Conservation (phyloP, 2,888 invertebrate species). For the Drepana falcataria region DNA sequence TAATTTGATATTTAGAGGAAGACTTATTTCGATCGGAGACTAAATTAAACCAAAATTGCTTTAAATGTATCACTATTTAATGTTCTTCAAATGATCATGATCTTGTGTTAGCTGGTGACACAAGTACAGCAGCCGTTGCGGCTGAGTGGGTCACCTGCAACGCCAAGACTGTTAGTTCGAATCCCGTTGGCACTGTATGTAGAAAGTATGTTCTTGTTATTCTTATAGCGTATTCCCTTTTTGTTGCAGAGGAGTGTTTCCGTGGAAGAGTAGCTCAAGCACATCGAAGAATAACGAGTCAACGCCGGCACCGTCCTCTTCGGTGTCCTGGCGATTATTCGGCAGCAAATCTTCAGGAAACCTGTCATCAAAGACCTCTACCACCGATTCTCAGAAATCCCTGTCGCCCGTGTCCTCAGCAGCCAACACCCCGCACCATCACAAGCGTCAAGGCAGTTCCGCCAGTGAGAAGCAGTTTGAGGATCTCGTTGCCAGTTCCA, state of each 20-base stretch:
- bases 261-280: constrained; percentile 65
- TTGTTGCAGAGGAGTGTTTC: constrained; percentile 76
- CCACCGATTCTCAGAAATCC: constrained; percentile 49
- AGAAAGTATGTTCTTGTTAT: neutral
- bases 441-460: constrained; percentile 67
- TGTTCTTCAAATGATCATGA: too few species aligned
- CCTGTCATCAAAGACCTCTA: constrained; percentile 44
- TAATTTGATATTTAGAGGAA: too few species aligned
- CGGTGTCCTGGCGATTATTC: constrained; percentile 58
- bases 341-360: constrained; percentile 65
- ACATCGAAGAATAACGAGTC: constrained; percentile 53
- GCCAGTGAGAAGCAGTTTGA: constrained; percentile 77
- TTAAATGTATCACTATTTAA: too few species aligned
- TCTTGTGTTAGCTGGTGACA: too few species aligned
- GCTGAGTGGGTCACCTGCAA: too few species aligned
- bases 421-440: constrained; percentile 63
- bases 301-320: constrained; percentile 25
- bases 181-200: too few species aligned
- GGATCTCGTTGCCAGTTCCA: constrained; percentile 83
- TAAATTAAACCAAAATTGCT: too few species aligned
- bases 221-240: constrained; percentile 10
- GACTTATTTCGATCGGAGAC: too few species aligned
- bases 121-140: too few species aligned
- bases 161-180: too few species aligned
- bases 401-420: constrained; percentile 57